These are phyloP conservation scores for Drosophila tropicalis DNA, from an alignment of 1,140 invertebrate species.

Conservation along the genomic window DNA sequence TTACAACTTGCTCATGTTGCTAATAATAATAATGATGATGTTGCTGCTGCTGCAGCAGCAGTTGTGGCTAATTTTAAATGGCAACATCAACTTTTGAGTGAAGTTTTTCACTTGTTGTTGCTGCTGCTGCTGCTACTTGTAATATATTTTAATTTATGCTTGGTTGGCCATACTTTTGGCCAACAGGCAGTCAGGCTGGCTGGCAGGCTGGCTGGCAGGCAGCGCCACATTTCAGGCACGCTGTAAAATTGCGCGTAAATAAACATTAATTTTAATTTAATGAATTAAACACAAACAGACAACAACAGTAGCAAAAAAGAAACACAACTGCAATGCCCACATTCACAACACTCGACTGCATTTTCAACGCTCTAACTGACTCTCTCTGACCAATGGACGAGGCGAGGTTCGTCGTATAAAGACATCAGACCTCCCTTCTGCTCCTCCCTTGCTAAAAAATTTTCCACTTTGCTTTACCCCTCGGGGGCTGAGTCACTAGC, in stretches of 20 bases:
- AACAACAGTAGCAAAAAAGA: not conserved
- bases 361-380: conserved; percentile 12
- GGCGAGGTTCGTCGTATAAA: conserved; percentile 11
- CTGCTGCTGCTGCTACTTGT: conserved; percentile 37
- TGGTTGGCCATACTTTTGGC: conserved; percentile 73
- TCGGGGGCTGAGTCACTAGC: conserved; percentile 13
- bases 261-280: conserved; percentile 80
- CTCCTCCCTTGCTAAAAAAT: conserved; percentile 9
- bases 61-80: conserved; percentile 73
- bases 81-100: conserved; percentile 40
- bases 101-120: conserved; percentile 35
- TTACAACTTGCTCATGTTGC: conserved; percentile 40
- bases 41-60: conserved; percentile 32
- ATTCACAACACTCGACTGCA: conserved; percentile 13
- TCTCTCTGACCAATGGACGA: conserved; percentile 16
- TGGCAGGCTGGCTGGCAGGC: conserved; percentile 19
- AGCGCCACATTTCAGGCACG: conserved; percentile 48
- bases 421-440: conserved; percentile 1
- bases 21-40: conserved; percentile 53
- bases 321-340: not conserved
- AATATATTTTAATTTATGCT: conserved; percentile 80
- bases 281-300: conserved; percentile 67
- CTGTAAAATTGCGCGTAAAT: conserved; percentile 73
- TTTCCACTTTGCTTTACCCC: conserved; percentile 10
- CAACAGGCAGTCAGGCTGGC: not conserved